These are phyloP conservation scores for Rhinogobio ventralis DNA, from an alignment of 2,797 vertebrate genomes.

Conservation along the genomic window DNA sequence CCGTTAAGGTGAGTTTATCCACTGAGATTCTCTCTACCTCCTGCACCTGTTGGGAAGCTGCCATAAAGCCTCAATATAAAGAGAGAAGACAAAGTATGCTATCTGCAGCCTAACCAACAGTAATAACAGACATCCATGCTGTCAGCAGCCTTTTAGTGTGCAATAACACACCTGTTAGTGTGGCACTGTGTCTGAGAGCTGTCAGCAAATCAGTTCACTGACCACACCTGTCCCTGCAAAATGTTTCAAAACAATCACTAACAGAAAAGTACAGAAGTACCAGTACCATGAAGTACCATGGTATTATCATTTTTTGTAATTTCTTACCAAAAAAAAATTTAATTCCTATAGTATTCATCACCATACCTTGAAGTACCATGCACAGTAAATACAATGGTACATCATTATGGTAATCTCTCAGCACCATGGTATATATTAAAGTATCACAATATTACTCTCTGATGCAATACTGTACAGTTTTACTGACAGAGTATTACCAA, in stretches of 20 bases:
- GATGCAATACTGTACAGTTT: background rate
- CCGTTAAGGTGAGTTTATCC: background rate
- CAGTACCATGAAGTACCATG: background rate
- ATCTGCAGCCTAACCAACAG: slow-evolving; percentile 4
- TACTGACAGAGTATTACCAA: background rate
- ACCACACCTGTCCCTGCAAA: background rate
- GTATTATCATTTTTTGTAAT: background rate
- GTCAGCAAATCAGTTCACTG: slow-evolving; percentile 30
- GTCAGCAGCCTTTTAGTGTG: slow-evolving; percentile 23
- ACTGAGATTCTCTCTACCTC: slow-evolving; percentile 1
- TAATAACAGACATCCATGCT: background rate
- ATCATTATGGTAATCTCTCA: background rate
- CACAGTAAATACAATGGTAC: background rate
- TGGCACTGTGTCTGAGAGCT: slow-evolving; percentile 20
- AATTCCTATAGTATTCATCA: background rate
- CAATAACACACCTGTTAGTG: slow-evolving; percentile 36
- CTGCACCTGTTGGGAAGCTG: slow-evolving; percentile 9
- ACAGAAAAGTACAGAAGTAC: background rate
- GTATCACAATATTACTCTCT: background rate
- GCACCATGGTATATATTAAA: background rate
- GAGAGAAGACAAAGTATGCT: background rate
- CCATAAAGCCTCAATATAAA: slow-evolving; percentile 12
- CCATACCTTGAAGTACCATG: background rate
- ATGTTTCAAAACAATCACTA: background rate
- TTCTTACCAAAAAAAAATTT: no score